These are phyloP conservation scores for Spondyliosoma cantharus DNA, from an alignment of 2,797 vertebrate species.

Conservation along the genomic window DNA sequence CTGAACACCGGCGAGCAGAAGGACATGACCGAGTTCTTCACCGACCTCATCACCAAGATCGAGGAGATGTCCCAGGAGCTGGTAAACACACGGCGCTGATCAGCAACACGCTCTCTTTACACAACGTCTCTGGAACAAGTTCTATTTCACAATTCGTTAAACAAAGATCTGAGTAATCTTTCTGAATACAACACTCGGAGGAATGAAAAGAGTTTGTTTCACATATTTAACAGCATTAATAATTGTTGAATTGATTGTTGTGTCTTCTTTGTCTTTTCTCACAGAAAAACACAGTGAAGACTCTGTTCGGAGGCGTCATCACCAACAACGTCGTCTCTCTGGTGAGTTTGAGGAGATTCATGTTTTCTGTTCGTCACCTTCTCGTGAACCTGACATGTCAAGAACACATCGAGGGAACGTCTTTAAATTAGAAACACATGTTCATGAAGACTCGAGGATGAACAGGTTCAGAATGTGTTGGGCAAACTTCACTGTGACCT, in stretches of 20 bases:
- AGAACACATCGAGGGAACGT: no score
- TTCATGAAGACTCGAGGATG: no score
- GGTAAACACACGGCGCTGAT: conserved; percentile 78
- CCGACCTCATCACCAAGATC: conserved; percentile 98
- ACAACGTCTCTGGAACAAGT: neutral
- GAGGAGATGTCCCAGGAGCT: conserved; percentile 99
- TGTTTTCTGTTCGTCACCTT: no score
- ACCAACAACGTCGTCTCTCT: conserved; percentile 99
- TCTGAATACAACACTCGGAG: no score
- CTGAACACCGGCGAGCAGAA: conserved; percentile 99
- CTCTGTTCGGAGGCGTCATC: conserved; percentile 97
- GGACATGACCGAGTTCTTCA: conserved; percentile 99
- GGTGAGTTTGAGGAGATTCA: conserved; percentile 82
- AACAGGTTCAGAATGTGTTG: no score
- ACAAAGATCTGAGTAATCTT: no score
- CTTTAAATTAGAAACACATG: no score
- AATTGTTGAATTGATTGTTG: neutral
- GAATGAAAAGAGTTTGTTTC: neutral
- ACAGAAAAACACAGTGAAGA: conserved; percentile 99
- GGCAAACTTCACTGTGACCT: no score
- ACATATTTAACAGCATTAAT: neutral
- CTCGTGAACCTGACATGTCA: no score
- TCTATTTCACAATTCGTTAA: neutral
- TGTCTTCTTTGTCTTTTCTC: conserved; percentile 1
- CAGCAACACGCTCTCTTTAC: neutral